Evolutionary conservation across 2,113 vertebrate genomes (phyloP).

Genomic region (Sus scrofa): DNA sequence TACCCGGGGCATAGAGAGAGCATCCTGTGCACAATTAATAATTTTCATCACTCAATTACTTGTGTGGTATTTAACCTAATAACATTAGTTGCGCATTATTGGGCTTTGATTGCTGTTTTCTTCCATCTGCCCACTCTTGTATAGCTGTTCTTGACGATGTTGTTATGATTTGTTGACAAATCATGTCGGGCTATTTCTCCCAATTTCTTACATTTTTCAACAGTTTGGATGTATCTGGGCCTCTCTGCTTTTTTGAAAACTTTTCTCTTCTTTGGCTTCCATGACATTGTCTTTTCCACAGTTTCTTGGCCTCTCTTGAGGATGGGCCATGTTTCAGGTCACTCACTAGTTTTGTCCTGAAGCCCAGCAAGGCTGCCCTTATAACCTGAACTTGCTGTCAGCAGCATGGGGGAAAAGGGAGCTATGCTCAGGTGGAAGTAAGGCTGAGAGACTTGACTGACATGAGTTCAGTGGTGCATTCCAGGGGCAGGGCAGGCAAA

Average conservation of each 20-base stretch:
- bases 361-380: background rate
- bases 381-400: background rate
- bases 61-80: slow-evolving; percentile 66
- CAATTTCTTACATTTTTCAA: slow-evolving; percentile 7
- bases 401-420: background rate
- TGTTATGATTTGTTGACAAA: slow-evolving; percentile 37
- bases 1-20: background rate
- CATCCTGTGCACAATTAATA: slow-evolving; percentile 56
- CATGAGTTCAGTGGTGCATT: background rate
- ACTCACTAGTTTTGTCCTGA: background rate
- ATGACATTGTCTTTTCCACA: background rate
- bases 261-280: background rate
- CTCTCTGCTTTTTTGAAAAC: background rate
- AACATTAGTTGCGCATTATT: slow-evolving; percentile 24
- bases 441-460: background rate
- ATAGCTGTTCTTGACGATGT: background rate
- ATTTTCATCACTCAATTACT: slow-evolving; percentile 61
- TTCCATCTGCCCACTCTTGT: slow-evolving; percentile 29
- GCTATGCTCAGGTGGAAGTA: background rate
- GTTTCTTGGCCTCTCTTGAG: background rate
- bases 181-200: background rate
- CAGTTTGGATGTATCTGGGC: background rate
- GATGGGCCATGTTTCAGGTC: background rate
- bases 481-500: background rate
- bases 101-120: slow-evolving; percentile 56